Base-by-base conservation (phyloP, 2,113 vertebrate species). In the Tetraodon nigroviridis region DNA sequence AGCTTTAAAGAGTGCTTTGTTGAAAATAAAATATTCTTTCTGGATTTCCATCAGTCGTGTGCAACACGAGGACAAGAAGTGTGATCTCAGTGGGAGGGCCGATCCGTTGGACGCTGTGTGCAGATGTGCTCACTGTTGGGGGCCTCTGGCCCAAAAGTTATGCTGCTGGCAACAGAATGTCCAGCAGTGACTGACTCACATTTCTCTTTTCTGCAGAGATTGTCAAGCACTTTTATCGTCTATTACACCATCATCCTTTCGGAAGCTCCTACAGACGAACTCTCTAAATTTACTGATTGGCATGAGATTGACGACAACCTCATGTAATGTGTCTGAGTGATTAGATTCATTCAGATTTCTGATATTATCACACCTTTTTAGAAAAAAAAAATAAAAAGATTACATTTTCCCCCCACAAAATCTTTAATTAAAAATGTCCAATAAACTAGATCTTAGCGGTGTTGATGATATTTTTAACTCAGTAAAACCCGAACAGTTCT, bases 71-170 rank as follows among this genome's bases (percentile, higher is more conserved):
- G 49, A 27, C 57, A 52, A 57, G 57, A 55, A 56, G 17, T 59
- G 45, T 55, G 73, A 66, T 49, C 77, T 54, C 76, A 64, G 71
- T 66, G 67, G 80, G 80, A 75, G 74, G 72, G 29, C 47, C 62
- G 54, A 41, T 51, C 70, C 0, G 58, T 71, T 44, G 58, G 70
- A 69, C 51, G 61, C 78, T 7, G 53, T 50, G 76, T 65, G 81
- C 85, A 87, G 85, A 85, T 85, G 85, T 83, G 55, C 73, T 51
- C 47, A 29, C 15, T 84, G 79, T 82, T 86, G 18, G 79, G 80
- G 75, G 61, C 55, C 73, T 59, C 65, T 84, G 82, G 82, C 82
- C 82, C 51, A 67, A 40, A 74, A 29, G 49, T 64, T 68, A 29
- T 41, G 57, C 70, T 56, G 32, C 64, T 47, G 49, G 58, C 69